Conservation (phyloP, 2,113 vertebrate genomes). For the Psilopogon haemacephalus region DNA sequence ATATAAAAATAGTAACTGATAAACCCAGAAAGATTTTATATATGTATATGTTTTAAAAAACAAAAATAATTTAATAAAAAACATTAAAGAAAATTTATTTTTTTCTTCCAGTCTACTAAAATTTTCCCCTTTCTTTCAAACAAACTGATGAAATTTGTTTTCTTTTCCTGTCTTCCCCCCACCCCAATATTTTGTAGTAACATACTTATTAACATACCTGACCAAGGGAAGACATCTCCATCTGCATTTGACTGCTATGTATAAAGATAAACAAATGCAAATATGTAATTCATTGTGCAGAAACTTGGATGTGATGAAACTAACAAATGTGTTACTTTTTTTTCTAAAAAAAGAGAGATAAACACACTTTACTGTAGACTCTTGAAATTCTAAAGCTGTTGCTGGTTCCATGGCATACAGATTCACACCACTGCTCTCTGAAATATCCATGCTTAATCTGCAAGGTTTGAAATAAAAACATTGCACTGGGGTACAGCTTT, state of each 20-base stretch:
- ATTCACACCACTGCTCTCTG: constrained; percentile 75
- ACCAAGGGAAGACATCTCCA: constrained; percentile 73
- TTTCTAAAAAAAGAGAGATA: not conserved
- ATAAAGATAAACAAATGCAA: constrained; percentile 16
- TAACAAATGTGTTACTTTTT: not conserved
- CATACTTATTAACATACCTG: constrained; percentile 77
- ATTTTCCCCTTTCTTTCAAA: not conserved
- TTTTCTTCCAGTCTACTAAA: not conserved
- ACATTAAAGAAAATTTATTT: not conserved
- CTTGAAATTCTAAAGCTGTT: constrained; percentile 67
- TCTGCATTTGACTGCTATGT: constrained; percentile 81
- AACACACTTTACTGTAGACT: constrained; percentile 68
- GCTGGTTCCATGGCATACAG: constrained; percentile 78
- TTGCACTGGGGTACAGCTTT: not conserved
- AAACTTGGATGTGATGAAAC: not conserved
- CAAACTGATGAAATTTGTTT: not conserved
- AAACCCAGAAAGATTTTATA: not conserved
- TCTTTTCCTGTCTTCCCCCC: not conserved
- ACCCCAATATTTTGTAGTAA: not conserved
- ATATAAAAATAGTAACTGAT: not conserved
- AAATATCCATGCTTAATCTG: constrained; percentile 77
- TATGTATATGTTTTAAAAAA: not conserved
- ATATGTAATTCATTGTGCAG: not conserved
- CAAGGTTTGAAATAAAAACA: not conserved
- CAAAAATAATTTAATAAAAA: not conserved